Conservation (phyloP, 1,140 invertebrate species). For the Meloidogyne chitwoodi region DNA sequence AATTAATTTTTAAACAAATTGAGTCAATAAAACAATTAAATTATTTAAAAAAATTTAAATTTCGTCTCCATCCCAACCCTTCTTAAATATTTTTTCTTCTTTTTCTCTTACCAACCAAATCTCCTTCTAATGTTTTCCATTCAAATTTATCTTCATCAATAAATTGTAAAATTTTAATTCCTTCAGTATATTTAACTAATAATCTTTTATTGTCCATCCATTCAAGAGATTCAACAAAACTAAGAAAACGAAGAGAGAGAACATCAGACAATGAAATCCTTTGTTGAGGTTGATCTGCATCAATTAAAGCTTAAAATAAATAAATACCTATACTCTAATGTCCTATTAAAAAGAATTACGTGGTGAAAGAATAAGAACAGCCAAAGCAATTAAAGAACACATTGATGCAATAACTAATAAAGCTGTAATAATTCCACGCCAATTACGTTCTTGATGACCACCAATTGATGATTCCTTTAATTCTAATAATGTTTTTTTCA, state of each 20-base stretch:
- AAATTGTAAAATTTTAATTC: conserved; percentile 37
- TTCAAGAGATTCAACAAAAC: conserved; percentile 41
- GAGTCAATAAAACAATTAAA: not conserved
- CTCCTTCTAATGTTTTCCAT: conserved; percentile 11
- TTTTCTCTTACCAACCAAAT: conserved; percentile 15
- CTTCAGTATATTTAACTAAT: conserved; percentile 30
- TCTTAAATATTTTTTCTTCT: not conserved
- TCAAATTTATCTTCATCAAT: not conserved
- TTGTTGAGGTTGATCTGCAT: conserved; percentile 19
- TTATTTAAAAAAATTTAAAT: too few relatives aligned
- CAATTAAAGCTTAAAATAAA: conserved; percentile 27
- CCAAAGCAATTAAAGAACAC: conserved; percentile 37
- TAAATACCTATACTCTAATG: too few relatives aligned
- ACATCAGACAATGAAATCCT: conserved; percentile 35
- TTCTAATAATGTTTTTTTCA: not conserved
- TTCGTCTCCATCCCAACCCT: too few relatives aligned
- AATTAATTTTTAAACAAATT: conserved; percentile 13
- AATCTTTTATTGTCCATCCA: conserved; percentile 39
- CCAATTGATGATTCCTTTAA: conserved; percentile 43
- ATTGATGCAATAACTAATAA: conserved; percentile 38
- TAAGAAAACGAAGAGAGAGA: conserved; percentile 22
- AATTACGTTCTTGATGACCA: conserved; percentile 45
- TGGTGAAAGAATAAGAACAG: conserved; percentile 43
- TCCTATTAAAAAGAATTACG: conserved; percentile 23
- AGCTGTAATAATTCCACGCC: conserved; percentile 42